A percentile compares a stretch with the other conserved stretches of the same genome.
Conservation (phyloP, 2,797 vertebrate genomes). For the Intellagama lesueurii region DNA sequence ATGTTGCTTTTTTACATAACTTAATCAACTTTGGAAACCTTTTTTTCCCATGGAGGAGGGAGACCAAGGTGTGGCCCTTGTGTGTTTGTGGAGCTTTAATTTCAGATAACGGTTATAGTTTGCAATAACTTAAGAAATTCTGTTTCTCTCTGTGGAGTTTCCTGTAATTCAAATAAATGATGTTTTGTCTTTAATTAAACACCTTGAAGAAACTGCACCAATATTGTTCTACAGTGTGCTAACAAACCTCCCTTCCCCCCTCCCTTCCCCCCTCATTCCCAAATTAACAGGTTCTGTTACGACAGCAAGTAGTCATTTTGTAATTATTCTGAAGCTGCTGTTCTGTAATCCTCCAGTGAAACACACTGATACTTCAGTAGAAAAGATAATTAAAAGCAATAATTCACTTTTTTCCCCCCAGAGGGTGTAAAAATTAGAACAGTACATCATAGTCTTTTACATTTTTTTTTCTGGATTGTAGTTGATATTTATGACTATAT, state of each 20-base stretch:
- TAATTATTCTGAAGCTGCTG: conserved; percentile 44
- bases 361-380: conserved; percentile 23
- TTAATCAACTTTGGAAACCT: conserved; percentile 12
- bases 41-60: neutral
- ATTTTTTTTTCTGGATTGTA: neutral
- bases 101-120: conserved; percentile 26
- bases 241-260: neutral
- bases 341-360: conserved; percentile 33
- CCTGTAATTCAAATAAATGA: conserved; percentile 18
- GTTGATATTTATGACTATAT: neutral
- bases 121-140: conserved; percentile 31
- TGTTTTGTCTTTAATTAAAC: conserved; percentile 55
- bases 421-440: conserved; percentile 41
- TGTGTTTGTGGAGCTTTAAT: conserved; percentile 5
- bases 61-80: neutral
- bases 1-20: neutral
- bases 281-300: conserved; percentile 25
- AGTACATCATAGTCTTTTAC: conserved; percentile 13
- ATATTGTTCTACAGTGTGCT: conserved; percentile 4
- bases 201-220: conserved; percentile 10
- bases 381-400: conserved; percentile 59
- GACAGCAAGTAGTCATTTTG: conserved; percentile 11
- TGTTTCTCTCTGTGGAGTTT: neutral
- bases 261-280: neutral
- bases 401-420: conserved; percentile 37